Evolutionary conservation across 2,888 invertebrate genomes (phyloP), one percentile per base, ranked within the genome.

Genomic region (Lasioglossum figueresi): DNA sequence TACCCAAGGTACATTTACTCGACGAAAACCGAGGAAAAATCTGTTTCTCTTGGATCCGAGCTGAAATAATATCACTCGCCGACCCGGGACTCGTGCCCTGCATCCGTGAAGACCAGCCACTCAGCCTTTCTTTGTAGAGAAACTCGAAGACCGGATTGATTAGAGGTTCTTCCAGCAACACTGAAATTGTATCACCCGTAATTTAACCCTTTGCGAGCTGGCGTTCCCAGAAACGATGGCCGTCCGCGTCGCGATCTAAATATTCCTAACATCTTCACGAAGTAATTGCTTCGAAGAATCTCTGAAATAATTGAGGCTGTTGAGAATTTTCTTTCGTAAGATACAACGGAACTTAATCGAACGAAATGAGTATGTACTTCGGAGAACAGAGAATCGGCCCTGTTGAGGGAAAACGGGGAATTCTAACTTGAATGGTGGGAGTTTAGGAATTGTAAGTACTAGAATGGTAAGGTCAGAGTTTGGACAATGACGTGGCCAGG

Each of bases 11-110:
- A n/a, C 27, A 16, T 59, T 59, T 27, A 27, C 19, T 45, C n/a
- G n/a, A 4, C 34, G 68, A 70, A 70, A 81, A 59, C 40, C 63
- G 48, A 66, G 79, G 59, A 40, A 72, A 82, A 82, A 79, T 81
- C 78, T 31, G 48, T 27, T 37, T 37, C 45, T 37, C 12, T 19
- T 40, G 27, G 27, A n/a, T 27, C 19, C 10, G 23, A 66, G 66
- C 63, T 45, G 68, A 74, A 80, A 80, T 82, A 80, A 82, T 74
- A 80, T 59, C 71, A 16, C 43, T 16, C 40, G 68, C 2, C 3
- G 6, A 4, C 27, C 40, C 56, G 52, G 10, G n/a, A 16, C 27
- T 66, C 76, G 80, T 27, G 19, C 12, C 16, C 10, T 43, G 80
- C 23, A 4, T 48, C 31, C 34, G 19, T 34, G 16, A 80, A 70